Percentiles rank a stretch among this genome's conserved stretches.
These are phyloP conservation scores for Ceyx cyanopectus DNA, from an alignment of 2,113 vertebrate genomes.

Conservation along the genomic window DNA sequence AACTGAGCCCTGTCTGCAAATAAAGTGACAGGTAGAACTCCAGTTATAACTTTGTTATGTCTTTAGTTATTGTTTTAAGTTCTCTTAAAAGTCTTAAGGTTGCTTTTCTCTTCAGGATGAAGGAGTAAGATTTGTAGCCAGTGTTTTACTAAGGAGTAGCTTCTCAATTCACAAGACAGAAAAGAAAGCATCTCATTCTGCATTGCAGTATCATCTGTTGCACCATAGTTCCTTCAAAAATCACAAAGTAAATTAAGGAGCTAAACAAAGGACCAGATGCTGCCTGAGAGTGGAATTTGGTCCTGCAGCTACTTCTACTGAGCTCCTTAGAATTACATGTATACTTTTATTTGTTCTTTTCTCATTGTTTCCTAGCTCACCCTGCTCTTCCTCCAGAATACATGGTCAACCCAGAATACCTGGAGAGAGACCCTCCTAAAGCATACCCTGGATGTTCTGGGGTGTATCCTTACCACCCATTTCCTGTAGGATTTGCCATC, in stretches of 20 bases:
- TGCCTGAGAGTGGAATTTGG: neutral
- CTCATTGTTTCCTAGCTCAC: conserved; percentile 34
- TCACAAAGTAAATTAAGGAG: neutral
- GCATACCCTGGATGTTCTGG: conserved; percentile 67
- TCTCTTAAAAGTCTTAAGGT: neutral
- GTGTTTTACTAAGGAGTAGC: neutral
- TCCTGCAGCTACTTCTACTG: neutral
- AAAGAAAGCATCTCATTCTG: neutral
- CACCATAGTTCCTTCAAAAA: neutral
- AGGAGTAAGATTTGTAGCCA: neutral
- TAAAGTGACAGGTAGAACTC: neutral
- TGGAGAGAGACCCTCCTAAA: conserved; percentile 73
- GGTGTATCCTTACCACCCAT: conserved; percentile 67
- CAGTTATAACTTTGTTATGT: neutral
- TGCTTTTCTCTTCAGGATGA: neutral
- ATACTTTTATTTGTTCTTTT: neutral
- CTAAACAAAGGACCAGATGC: neutral
- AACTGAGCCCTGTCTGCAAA: neutral
- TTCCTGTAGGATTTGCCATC: conserved; percentile 70
- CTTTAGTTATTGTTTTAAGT: neutral
- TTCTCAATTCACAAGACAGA: neutral
- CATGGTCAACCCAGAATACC: conserved; percentile 52
- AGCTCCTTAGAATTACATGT: neutral
- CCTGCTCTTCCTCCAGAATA: conserved; percentile 47
- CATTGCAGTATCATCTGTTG: neutral